Evolutionary conservation across 1,140 invertebrate species (phyloP), one percentile per base, ranked within the genome.

Genomic region (Diploscapter pachys): DNA sequence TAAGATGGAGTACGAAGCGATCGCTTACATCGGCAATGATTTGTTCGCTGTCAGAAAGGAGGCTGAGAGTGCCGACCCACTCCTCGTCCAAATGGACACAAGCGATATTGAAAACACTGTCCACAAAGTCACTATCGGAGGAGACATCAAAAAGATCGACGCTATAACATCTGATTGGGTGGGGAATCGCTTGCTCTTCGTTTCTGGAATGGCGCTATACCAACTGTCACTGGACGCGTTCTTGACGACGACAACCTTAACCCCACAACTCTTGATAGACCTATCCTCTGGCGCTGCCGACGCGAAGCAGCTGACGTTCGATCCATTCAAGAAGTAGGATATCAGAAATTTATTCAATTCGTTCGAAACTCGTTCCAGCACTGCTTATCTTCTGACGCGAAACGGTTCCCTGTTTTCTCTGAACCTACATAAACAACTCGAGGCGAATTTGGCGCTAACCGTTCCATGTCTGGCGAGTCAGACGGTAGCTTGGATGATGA

Each of bases 151-250:
- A 5, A 66, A 78, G 72, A 86, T 84, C 55, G 78, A 82, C 48
- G 82, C 85, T 9, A 86, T 84, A 78, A 79, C 84, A 6, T 80
- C 78, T 72, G 83, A 84, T 67, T 84, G 83, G 83, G 80, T 84
- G 9, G 82, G 78, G 0, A 86, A 84, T 70, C 66, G 83, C 3
- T 73, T 84, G 3, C 72, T 84, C 13, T 72, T 84, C 49, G 82
- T 84, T 6, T 77, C 79, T 13, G 75, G 75, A 4, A 76, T 62
- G 52, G 53, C 63, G 4, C 63, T 76, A 4, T 76, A 76, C 48
- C 75, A 76, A 48, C 54, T 76, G 8, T 71, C 75, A 31, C 66
- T 75, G 0, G 72, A 75, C 31, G 66, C 77, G 5, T 75, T 84
- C 49, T 68, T 81, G 61, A 80, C 76, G 49, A 69, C 79, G 11